Base-by-base conservation (phyloP, 2,888 invertebrate genomes). In the Ichneumon xanthorius region DNA sequence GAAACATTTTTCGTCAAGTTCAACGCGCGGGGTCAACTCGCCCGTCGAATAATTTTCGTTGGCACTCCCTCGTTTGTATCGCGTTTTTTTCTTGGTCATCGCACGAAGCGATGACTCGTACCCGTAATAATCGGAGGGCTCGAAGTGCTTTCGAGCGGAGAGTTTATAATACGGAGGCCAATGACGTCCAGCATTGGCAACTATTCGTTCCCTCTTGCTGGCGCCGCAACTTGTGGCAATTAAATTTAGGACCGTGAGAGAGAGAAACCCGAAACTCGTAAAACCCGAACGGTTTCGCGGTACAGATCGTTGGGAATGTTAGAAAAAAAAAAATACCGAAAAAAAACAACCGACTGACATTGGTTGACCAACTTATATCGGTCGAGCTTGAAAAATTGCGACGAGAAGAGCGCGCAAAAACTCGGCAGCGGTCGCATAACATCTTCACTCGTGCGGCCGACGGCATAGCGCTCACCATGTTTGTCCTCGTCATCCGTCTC, bases 31-130 rank as follows among this genome's bases (percentile, higher is more conserved):
- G 82, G 85, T 85, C 79, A 85, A 85, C 82, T 85, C 78, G 68
- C 53, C 53, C 48, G 80, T 81, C 82, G 71, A 85, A 79, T 82
- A 82, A 85, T 80, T 79, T 85, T 85, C 77, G 84, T 78, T 50
- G n/a, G 68, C 30, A 19, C 53, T 19, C 53, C 30, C 26, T 82
- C 76, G 48, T 72, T 76, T 65, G 71, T 33, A 16, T 48, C 45
- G 14, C 50, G 61, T n/a, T 68, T 50, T 37, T 73, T 84, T 81
- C 76, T 65, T 53, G 68, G 53, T 70, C 33, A 84, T 63, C 22
- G 55, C 63, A 40, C 68, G 65, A 9, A 30, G 40, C 73, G 45
- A 58, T 58, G 73, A 73, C 58, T 70, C 61, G 40, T 14, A 19
- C 45, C 48, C 61, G 53, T 40, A n/a, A 63, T 4, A 45, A 45